Conservation (phyloP, 2,113 vertebrate species). For the Varanus salvator region DNA sequence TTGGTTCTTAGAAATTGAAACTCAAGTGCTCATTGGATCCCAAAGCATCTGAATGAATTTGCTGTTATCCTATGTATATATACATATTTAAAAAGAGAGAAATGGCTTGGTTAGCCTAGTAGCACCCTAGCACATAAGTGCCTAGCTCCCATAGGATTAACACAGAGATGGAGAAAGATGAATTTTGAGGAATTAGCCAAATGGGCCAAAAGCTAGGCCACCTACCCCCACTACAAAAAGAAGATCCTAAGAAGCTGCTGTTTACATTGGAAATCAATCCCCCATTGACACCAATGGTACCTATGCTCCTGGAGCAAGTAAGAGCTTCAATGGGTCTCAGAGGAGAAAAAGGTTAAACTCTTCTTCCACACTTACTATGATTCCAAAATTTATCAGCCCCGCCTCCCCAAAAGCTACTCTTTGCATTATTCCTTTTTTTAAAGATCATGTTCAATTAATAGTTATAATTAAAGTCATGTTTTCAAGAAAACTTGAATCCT, state of each 20-base stretch:
- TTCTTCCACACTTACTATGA: neutral
- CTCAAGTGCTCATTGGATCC: too few species aligned
- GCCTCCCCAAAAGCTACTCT: neutral
- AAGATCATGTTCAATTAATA: neutral
- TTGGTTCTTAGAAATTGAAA: too few species aligned
- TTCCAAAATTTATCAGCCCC: neutral
- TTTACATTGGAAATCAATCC: neutral
- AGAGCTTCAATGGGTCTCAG: neutral
- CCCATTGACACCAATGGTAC: neutral
- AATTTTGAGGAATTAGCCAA: too few species aligned
- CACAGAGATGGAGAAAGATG: too few species aligned
- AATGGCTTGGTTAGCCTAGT: too few species aligned
- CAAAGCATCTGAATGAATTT: too few species aligned
- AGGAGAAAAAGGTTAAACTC: neutral
- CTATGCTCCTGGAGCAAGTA: neutral
- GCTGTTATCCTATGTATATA: too few species aligned
- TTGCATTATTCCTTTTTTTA: neutral
- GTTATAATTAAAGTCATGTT: neutral
- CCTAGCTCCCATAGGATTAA: too few species aligned
- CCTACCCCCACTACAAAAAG: too few species aligned
- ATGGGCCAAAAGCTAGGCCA: too few species aligned
- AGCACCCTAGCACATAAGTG: too few species aligned
- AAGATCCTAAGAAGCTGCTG: neutral
- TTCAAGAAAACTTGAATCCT: conserved; percentile 66
- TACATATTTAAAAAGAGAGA: too few species aligned